Evolutionary conservation across 2,888 invertebrate genomes (phyloP).

Genomic region (Drosophila affinis): DNA sequence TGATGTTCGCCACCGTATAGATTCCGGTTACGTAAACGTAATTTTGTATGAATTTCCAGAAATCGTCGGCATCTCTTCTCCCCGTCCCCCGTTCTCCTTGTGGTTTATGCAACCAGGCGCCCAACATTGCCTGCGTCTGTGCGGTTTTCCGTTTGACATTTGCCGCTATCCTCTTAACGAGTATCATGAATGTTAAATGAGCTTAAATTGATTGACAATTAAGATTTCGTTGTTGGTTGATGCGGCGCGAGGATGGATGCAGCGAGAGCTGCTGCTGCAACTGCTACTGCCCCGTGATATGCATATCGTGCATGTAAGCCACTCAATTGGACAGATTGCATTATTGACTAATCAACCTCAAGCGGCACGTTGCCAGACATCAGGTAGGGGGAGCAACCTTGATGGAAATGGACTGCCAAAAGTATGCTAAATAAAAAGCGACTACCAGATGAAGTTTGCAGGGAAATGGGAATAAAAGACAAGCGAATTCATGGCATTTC

Average conservation of each 20-base stretch:
- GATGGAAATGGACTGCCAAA: background rate
- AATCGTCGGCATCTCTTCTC: conserved; percentile 35
- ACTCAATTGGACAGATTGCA: conserved; percentile 34
- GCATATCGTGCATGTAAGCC: background rate
- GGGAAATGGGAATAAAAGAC: background rate
- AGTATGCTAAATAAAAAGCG: background rate
- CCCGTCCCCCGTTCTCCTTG: background rate
- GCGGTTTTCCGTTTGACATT: background rate
- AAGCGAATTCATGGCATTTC: too few relatives aligned
- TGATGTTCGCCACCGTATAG: background rate
- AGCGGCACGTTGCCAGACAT: conserved; percentile 10
- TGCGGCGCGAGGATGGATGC: background rate
- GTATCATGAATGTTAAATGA: conserved; percentile 53
- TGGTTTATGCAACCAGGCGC: conserved; percentile 3
- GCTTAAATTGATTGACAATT: conserved; percentile 63
- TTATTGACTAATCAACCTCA: background rate
- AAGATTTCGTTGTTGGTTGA: conserved; percentile 27
- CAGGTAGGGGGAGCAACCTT: too few relatives aligned
- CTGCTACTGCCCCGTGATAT: background rate
- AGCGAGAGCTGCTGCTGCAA: conserved; percentile 4
- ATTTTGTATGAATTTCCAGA: conserved; percentile 3
- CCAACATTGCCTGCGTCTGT: conserved; percentile 11
- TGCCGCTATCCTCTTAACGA: conserved; percentile 11
- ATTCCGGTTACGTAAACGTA: conserved; percentile 16
- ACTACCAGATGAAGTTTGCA: background rate